These are phyloP conservation scores for Andrena dorsata DNA, from an alignment of 2,888 invertebrate genomes.

Conservation along the genomic window DNA sequence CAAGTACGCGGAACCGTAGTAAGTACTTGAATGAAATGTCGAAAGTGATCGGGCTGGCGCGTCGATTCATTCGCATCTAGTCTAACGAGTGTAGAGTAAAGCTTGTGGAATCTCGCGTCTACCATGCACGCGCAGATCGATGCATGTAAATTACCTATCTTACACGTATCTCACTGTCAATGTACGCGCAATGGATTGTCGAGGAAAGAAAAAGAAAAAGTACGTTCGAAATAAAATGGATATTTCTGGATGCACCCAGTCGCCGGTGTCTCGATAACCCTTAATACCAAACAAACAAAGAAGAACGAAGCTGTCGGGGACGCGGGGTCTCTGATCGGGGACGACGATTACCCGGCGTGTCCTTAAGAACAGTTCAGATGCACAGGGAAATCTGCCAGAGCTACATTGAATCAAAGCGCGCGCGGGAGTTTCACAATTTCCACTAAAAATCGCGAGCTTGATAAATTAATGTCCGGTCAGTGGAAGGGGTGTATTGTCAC, in stretches of 20 bases:
- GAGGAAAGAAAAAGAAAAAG: constrained; percentile 35
- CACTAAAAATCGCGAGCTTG: neutral
- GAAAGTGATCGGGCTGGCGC: constrained; percentile 21
- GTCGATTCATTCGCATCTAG: constrained; percentile 26
- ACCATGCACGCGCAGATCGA: constrained; percentile 55
- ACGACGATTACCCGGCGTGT: constrained; percentile 23
- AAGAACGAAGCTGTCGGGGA: neutral
- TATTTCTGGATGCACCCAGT: constrained; percentile 45
- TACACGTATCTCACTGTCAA: constrained; percentile 50
- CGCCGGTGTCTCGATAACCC: constrained; percentile 56
- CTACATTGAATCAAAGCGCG: no score
- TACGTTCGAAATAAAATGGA: constrained; percentile 55
- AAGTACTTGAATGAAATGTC: constrained; percentile 1
- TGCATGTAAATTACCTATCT: constrained; percentile 46
- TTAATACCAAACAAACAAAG: neutral
- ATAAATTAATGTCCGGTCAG: no score
- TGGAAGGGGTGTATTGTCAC: no score
- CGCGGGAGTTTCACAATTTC: no score
- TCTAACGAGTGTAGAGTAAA: constrained; percentile 37
- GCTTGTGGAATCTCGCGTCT: constrained; percentile 44
- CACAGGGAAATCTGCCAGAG: neutral
- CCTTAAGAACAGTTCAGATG: constrained; percentile 16
- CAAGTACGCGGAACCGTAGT: constrained; percentile 42
- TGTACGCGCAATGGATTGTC: constrained; percentile 61
- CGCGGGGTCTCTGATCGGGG: constrained; percentile 9